Conservation (phyloP, 1,140 invertebrate species). For the Geopemphigus sp. region DNA sequence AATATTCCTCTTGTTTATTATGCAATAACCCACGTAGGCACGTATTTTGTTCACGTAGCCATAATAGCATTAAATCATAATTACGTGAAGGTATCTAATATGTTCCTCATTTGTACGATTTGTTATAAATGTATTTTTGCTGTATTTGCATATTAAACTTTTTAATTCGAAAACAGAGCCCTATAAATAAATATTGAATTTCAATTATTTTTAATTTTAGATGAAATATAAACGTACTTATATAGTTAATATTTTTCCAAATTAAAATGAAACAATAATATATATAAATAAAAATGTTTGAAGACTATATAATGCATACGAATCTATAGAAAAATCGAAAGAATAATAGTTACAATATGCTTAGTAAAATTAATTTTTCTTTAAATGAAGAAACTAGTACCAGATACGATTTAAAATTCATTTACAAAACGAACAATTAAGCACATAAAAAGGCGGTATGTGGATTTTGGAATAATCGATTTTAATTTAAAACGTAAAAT, state of each 20-base stretch:
- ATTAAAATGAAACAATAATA: neutral
- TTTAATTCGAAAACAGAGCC: constrained; percentile 9
- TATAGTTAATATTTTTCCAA: neutral
- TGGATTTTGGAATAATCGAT: no score
- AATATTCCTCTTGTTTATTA: constrained; percentile 14
- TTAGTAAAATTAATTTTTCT: neutral
- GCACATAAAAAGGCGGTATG: neutral
- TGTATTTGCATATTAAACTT: constrained; percentile 4
- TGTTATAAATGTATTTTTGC: neutral
- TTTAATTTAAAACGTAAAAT: no score
- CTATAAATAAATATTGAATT: neutral
- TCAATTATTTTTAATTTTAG: neutral
- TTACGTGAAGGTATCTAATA: neutral
- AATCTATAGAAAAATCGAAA: neutral
- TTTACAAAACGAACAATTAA: neutral
- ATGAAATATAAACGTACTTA: neutral
- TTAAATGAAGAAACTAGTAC: neutral
- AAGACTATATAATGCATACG: neutral
- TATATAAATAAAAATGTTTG: neutral
- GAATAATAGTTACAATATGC: neutral
- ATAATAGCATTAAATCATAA: constrained; percentile 19
- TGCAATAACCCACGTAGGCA: neutral
- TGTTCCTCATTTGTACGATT: neutral
- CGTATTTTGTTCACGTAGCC: neutral
- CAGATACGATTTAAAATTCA: neutral